A percentile compares a stretch with the other conserved stretches of the same genome.
These are phyloP conservation scores for Spongilla lacustris DNA, from an alignment of 37 sponge, comb jelly and placozoan genomes.

Conservation along the genomic window DNA sequence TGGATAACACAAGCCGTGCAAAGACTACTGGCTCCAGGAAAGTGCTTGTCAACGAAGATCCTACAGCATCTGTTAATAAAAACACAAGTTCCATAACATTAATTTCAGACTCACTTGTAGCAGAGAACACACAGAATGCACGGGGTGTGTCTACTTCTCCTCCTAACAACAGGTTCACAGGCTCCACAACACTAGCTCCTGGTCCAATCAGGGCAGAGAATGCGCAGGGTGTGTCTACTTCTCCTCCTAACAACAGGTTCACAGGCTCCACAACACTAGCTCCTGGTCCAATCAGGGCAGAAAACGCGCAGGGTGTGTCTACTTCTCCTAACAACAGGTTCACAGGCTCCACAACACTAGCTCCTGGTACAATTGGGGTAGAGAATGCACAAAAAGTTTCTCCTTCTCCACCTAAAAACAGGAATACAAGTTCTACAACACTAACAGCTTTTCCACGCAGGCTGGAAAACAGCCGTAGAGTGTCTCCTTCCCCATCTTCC, in stretches of 20 bases:
- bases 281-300: too few relatives aligned
- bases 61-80: too few relatives aligned
- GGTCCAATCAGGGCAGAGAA: not conserved
- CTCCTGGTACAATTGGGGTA: not conserved
- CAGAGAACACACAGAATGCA: too few relatives aligned
- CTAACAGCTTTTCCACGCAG: not conserved
- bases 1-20: not conserved
- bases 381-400: not conserved
- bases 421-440: not conserved
- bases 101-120: too few relatives aligned
- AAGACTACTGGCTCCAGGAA: not conserved
- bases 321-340: not conserved
- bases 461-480: not conserved
- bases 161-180: not conserved
- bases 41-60: not conserved
- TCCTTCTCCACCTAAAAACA: not conserved
- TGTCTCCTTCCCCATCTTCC: not conserved
- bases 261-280: too few relatives aligned
- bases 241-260: not conserved
- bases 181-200: not conserved
- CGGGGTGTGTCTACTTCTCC: not conserved
- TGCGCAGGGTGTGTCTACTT: not conserved
- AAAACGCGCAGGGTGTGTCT: too few relatives aligned
- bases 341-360: not conserved
- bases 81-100: too few relatives aligned